Evolutionary conservation across 1,140 invertebrate genomes (phyloP), one percentile per base, ranked within the genome.

Genomic region (Solen grandis): DNA sequence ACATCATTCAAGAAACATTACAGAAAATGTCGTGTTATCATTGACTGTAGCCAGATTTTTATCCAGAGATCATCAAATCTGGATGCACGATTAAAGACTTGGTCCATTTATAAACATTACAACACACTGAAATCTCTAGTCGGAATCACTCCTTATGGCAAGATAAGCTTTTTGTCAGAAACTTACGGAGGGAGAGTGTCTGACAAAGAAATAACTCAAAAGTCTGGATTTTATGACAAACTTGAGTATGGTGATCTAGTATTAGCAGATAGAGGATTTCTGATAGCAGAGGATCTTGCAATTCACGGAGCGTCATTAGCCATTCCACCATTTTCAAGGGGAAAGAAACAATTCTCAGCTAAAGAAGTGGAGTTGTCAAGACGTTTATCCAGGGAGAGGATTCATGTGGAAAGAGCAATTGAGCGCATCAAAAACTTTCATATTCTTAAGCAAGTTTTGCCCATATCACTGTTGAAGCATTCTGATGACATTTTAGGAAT

Each of bases 211-310:
- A 65, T 80, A 14, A 74, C 70, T 38, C 54, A 70, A 41, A 31
- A 74, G 22, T 70, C 59, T 63, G 62, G 55, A 22, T 77, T 78
- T 62, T 77, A 79, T 33, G 31, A 74, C 3, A 57, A 83, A 25
- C 55, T 83, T 8, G 19, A 57, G 10, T 35, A 35, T 50, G 76
- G 81, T 19, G 72, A 77, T 46, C 57, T 62, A 33, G 68, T 81
- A 33, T 25, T 84, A 27, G 73, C 70, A 19, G 66, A 74, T 57
- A 29, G 73, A 38, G 80, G 83, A n/a, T 82, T 86, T 73, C 22
- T 54, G 4, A 76, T 66, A 29, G 14, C 25, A 4, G 62, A 74
- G 25, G 70, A 74, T 55, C 62, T 66, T 16, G 74, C 38, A 27
- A 33, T 22, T 0, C 16, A 63, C 14, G 41, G 60, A 10, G 74